Base-by-base conservation (phyloP, 64 coral and sea anemone species). In the Montipora capricornis region DNA sequence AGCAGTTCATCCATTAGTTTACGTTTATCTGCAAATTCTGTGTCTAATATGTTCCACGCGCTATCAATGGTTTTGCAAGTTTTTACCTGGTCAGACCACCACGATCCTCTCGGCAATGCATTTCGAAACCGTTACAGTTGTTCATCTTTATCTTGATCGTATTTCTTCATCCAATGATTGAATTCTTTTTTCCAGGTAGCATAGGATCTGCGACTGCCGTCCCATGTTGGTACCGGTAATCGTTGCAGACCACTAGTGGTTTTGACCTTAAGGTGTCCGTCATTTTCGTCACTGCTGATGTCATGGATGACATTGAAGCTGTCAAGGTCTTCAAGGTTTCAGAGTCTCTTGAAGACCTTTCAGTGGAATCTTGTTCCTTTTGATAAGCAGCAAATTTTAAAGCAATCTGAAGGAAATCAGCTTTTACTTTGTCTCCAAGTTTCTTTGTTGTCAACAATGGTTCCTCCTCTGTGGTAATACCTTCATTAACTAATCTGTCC, bases 1-100 rank as follows among this genome's bases (percentile, higher is more conserved):
- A 87, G 76, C 3, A 95, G 81, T 22, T 78, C 37, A 45, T 95
- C 93, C 88, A 95, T 95, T 2, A 95, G 6, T 20, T 95, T 91
- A 49, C 81, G 20, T 80, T 79, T 91, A 44, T 87, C 57, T 5
- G 15, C n/a, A 20, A 95, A 91, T 60, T 95, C 88, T 0, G 73
- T 82, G 64, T 92, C 89, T 14, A 95, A 75, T 29, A 95, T 95
- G n/a, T 60, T 48, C 88, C 80, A 91, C 16, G 76, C 89, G 49
- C 79, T 49, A 87, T 73, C 24, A 9, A 73, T 5, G 49, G 17
- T 26, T 17, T 49, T 73, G 1, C 45, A 50, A 9, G 67, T 87
- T 44, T 82, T 82, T 4, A 82, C 9, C 20, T 44, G 79, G 57
- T 91, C 89, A 51, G 79, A 44, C 79, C 37, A 37, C 37, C 37